Evolutionary conservation across 2,113 vertebrate species (phyloP), one percentile per base, ranked within the genome.

Genomic region (Limanda limanda): DNA sequence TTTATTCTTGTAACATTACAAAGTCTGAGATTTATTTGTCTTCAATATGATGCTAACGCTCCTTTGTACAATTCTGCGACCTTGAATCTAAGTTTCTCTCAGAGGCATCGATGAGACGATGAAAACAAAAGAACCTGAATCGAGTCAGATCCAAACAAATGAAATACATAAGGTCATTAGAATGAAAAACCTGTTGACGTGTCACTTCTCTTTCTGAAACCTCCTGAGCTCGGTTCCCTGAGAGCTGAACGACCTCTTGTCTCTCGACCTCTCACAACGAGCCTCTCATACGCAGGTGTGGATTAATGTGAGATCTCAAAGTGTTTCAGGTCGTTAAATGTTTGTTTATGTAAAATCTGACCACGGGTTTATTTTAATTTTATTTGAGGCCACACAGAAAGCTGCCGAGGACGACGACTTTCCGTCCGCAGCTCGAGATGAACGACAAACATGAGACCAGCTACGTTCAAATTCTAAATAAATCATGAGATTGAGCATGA

Each of bases 271-370:
- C 31, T 31, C 31, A 31, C 31, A 31, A 31, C 6, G 31, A 31
- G 31, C 31, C 31, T 31, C 31, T 56, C 57, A 40, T 69, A 23
- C 72, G 7, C 52, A 57, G 47, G 13, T 67, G 20, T 17, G 59
- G 27, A 58, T 72, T 40, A 82, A 60, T 48, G 25, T 27, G 52
- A 68, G 24, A 80, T 77, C 51, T 42, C n/a, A 21, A 79, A 80
- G 73, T 59, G 56, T 47, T 35, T 59, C 54, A 63, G 71, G 55
- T 71, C 69, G 15, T 61, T 2, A 83, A 71, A 61, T 76, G 76
- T 89, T 87, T 83, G 71, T 54, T 31, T 62, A 77, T 78, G 71
- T 66, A 77, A 75, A 87, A 54, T 35, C 1, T 10, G 3, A 66
- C 71, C 73, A 18, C 78, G 25, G 59, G 78, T 61, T 67, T 40